A percentile compares a stretch with the other conserved stretches of the same genome.
These are phyloP conservation scores for Drosophila heteroneura DNA, from an alignment of 2,888 invertebrate genomes.

Conservation along the genomic window DNA sequence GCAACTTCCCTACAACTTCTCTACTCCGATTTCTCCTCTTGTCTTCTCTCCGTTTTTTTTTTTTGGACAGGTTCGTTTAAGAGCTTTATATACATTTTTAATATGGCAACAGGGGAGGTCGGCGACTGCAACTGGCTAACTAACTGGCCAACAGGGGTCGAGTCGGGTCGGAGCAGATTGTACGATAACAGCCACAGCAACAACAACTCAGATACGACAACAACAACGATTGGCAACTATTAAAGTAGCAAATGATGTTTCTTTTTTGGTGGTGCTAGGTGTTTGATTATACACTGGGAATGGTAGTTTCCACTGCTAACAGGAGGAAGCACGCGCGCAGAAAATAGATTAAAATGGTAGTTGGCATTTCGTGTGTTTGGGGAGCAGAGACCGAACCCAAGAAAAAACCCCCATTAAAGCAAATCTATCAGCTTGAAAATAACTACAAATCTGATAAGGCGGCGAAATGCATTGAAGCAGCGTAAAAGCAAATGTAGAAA, in stretches of 20 bases:
- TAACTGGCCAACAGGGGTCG: slow-evolving; percentile 68
- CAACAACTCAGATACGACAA: slow-evolving; percentile 32
- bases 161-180: slow-evolving; percentile 57
- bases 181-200: slow-evolving; percentile 56
- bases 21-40: neutral
- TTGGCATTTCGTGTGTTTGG: slow-evolving; percentile 17
- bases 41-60: neutral
- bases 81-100: slow-evolving; percentile 81
- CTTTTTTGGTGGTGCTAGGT: slow-evolving; percentile 7
- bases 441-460: slow-evolving; percentile 76
- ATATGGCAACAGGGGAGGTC: slow-evolving; percentile 53
- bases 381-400: slow-evolving; percentile 1
- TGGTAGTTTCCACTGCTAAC: slow-evolving; percentile 35
- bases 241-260: slow-evolving; percentile 79
- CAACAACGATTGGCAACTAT: slow-evolving; percentile 66
- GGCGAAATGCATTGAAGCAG: slow-evolving; percentile 66
- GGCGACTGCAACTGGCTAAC: slow-evolving; percentile 53
- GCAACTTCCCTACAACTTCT: slow-evolving; percentile 2
- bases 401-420: slow-evolving; percentile 32
- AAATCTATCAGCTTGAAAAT: slow-evolving; percentile 71
- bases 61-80: slow-evolving; percentile 71
- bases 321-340: slow-evolving; percentile 66
- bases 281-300: slow-evolving; percentile 24
- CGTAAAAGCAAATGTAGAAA: slow-evolving; percentile 68
- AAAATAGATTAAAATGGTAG: slow-evolving; percentile 72